Base-by-base conservation (phyloP, 2,797 vertebrate genomes). In the Peromyscus aztecus region DNA sequence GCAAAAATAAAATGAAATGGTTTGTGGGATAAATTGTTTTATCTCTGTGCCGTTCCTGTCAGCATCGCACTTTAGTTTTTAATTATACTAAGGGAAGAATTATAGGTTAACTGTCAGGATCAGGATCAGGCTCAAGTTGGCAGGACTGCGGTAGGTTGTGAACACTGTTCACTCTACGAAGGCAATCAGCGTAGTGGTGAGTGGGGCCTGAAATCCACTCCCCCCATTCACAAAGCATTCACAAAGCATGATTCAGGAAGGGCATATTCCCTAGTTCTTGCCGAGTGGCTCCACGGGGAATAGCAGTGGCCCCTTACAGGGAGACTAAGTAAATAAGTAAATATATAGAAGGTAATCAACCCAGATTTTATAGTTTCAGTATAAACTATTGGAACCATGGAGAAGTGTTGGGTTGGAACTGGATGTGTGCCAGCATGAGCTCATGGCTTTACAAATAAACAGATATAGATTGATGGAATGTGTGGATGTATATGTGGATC, bases 1-100 rank as follows among this genome's bases (percentile, higher is more conserved):
- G 89, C n/a, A 94, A 94, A 97, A 96, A 96, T 92, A 95, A 97
- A 95, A 83, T 23, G 69, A 91, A 92, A 89, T 85, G 49, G 91
- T 73, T 96, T 95, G 80, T 89, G 94, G 75, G 78, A 80, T 80
- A 69, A 90, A 84, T 46, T 94, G 40, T 80, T 94, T 90, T 96
- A 80, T 94, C 76, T 86, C 95, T 87, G 57, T 91, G 59, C 86
- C 71, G 40, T 96, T 95, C 90, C 77, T 67, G 43, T 95, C 84
- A 91, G 93, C 57, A 67, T 89, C 71, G 75, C 55, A 87, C 21
- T 89, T 78, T 65, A 73, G 94, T 93, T 91, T 91, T 92, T 90
- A 96, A 94, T 96, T 90, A 90, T n/a, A 63, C 31, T 78, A 71
- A 92, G 57, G 90, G 21, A 94, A 96, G 90, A 90, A 80, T 94